These are phyloP conservation scores for Perizoma flavofasciatum DNA, from an alignment of 2,888 invertebrate species.

Conservation along the genomic window DNA sequence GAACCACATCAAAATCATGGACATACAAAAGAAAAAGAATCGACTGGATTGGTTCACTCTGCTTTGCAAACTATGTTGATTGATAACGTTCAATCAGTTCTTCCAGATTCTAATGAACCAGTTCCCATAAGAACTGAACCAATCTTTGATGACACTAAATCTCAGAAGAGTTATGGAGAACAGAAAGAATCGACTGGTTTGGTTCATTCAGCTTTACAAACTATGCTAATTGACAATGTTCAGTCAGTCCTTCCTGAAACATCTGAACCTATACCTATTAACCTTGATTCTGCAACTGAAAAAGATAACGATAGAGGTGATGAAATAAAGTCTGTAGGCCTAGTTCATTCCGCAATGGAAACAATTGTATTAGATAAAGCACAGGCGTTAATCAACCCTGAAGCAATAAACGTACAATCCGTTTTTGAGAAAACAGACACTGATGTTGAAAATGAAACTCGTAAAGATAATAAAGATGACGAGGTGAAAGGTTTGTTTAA, in stretches of 20 bases:
- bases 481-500: constrained; percentile 52
- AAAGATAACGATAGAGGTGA: constrained; percentile 5
- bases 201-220: constrained; percentile 74
- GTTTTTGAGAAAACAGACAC: constrained; percentile 18
- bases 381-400: constrained; percentile 30
- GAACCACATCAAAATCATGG: constrained; percentile 9
- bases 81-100: constrained; percentile 41
- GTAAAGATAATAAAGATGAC: neutral
- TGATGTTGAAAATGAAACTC: constrained; percentile 5
- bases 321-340: constrained; percentile 39
- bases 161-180: constrained; percentile 15
- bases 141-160: constrained; percentile 11
- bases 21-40: constrained; percentile 31
- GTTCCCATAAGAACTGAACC: constrained; percentile 28
- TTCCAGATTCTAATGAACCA: constrained; percentile 33
- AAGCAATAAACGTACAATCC: constrained; percentile 2
- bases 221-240: constrained; percentile 77
- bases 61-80: constrained; percentile 35
- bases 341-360: constrained; percentile 75
- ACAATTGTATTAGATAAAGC: constrained; percentile 78
- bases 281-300: constrained; percentile 13
- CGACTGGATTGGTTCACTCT: constrained; percentile 37
- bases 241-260: constrained; percentile 51
- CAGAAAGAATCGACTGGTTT: constrained; percentile 53
- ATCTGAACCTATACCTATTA: constrained; percentile 26